A percentile compares a stretch with the other conserved stretches of the same genome.
phyloP scores from a whole-genome alignment of 2,888 invertebrate species.

The Arctia plantaginis region DNA sequence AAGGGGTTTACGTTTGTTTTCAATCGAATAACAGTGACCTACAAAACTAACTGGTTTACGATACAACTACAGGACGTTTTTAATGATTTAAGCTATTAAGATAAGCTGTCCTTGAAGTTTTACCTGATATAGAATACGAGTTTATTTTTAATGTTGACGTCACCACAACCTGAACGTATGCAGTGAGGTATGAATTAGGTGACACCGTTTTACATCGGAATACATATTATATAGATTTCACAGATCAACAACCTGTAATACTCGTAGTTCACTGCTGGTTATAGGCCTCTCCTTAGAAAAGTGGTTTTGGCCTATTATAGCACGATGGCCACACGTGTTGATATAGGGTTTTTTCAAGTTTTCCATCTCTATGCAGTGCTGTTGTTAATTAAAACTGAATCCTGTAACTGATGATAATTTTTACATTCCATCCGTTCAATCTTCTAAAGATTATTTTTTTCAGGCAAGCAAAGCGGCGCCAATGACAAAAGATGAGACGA shows the following conservation, averaged over 20 bases:
- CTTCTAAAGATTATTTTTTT: neutral
- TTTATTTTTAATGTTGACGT: neutral
- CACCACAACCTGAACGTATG: neutral
- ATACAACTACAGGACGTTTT: neutral
- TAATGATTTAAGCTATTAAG: neutral
- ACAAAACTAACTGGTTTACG: neutral
- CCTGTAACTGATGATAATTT: too few species aligned
- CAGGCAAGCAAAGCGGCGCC: neutral
- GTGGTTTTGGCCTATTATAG: too few species aligned
- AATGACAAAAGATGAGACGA: too few species aligned
- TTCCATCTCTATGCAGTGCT: too few species aligned
- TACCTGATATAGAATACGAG: neutral
- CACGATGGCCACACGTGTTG: too few species aligned
- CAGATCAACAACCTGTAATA: too few species aligned
- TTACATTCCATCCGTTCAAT: neutral
- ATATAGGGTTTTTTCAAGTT: too few species aligned
- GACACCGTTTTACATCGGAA: neutral
- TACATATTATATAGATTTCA: too few species aligned
- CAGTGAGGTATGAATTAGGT: neutral
- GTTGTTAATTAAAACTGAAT: too few species aligned
- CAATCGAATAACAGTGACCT: constrained; percentile 7
- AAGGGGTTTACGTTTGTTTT: neutral
- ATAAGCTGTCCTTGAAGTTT: constrained; percentile 10
- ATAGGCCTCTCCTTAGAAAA: too few species aligned
- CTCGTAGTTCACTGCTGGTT: too few species aligned